These are phyloP conservation scores for Folsomia candida DNA, from an alignment of 2,888 invertebrate genomes.

Conservation along the genomic window DNA sequence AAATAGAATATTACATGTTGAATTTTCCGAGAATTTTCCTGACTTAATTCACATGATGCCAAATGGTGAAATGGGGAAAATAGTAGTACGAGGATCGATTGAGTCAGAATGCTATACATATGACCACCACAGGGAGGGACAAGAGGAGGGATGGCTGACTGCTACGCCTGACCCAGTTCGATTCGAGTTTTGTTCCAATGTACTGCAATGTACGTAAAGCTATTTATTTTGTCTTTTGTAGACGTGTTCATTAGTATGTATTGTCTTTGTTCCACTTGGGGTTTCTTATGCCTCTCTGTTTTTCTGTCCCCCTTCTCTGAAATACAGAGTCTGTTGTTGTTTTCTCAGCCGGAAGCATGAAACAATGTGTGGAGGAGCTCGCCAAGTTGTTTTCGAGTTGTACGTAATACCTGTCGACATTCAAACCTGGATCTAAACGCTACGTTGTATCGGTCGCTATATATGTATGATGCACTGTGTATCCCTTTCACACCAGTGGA, in stretches of 20 bases:
- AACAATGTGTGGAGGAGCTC: not conserved
- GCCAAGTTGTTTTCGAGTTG: not conserved
- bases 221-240: slow-evolving; percentile 21
- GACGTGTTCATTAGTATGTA: slow-evolving; percentile 19
- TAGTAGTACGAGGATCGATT: too few relatives aligned
- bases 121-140: too few relatives aligned
- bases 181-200: not conserved
- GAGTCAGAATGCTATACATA: too few relatives aligned
- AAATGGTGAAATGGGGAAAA: too few relatives aligned
- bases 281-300: slow-evolving; percentile 12
- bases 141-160: too few relatives aligned
- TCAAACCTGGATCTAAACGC: not conserved
- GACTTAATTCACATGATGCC: too few relatives aligned
- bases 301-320: not conserved
- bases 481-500: not conserved
- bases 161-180: slow-evolving; percentile 7
- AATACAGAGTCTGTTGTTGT: not conserved
- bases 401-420: not conserved
- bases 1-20: too few relatives aligned
- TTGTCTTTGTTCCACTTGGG: slow-evolving; percentile 18
- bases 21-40: too few relatives aligned
- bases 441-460: not conserved
- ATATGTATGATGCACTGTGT: not conserved
- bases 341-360: not conserved
- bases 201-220: too few relatives aligned